A percentile compares a stretch with the other conserved stretches of the same genome.
Evolutionary conservation across 2,113 vertebrate species (phyloP).

Genomic region (Aldabrachelys gigantea): DNA sequence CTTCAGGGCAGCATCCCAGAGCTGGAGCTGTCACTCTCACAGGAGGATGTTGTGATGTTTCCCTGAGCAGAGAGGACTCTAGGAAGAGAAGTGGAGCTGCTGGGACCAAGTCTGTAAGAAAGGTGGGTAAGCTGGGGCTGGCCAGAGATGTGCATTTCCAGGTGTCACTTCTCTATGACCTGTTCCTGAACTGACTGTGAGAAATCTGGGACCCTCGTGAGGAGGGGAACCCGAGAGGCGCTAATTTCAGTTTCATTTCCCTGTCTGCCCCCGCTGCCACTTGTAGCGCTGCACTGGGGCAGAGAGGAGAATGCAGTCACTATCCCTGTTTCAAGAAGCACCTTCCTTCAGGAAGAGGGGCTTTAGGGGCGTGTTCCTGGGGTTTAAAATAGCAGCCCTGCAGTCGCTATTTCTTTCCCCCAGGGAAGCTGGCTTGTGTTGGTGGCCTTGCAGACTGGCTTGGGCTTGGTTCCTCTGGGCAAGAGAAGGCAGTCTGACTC

Average conservation of each 20-base stretch:
- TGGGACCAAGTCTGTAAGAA: background rate
- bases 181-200: slow-evolving; percentile 15
- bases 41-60: background rate
- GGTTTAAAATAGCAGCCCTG: background rate
- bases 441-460: background rate
- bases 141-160: background rate
- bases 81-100: slow-evolving; percentile 14
- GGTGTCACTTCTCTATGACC: background rate
- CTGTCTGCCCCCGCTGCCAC: background rate
- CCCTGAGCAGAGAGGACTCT: background rate
- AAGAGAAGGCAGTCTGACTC: background rate
- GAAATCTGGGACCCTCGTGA: slow-evolving; percentile 27
- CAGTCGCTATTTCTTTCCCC: background rate
- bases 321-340: background rate
- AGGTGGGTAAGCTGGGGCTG: background rate
- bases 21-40: background rate
- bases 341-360: background rate
- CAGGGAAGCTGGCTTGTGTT: background rate
- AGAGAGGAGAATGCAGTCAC: background rate
- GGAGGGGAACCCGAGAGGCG: background rate
- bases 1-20: background rate
- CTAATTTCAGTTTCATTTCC: slow-evolving; percentile 45
- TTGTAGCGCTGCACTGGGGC: background rate
- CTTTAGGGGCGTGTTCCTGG: background rate
- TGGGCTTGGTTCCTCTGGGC: accelerated